Conservation (phyloP, 2,888 invertebrate species). For the Plagiodera versicolora region DNA sequence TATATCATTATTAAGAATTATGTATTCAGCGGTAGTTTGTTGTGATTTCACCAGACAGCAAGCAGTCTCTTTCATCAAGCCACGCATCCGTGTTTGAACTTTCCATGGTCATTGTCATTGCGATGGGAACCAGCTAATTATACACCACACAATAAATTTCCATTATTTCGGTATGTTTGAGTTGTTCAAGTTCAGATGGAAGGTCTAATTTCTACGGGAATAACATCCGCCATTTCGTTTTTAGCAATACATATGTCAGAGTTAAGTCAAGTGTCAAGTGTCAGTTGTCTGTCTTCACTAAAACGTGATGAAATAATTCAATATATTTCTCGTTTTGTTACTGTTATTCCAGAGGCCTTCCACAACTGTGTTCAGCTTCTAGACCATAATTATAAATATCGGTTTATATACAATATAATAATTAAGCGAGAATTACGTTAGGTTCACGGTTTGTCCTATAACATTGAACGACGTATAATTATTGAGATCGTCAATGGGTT, state of each 20-base stretch:
- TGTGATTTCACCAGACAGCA: conserved; percentile 1
- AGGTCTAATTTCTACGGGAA: no score
- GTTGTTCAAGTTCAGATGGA: background rate
- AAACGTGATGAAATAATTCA: no score
- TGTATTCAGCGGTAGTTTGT: conserved; percentile 1
- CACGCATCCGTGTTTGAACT: conserved; percentile 21
- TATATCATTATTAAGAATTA: conserved; percentile 2
- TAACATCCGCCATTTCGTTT: no score
- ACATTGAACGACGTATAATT: background rate
- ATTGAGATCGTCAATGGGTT: background rate
- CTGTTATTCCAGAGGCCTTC: no score
- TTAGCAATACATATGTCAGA: no score
- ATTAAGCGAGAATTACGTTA: background rate
- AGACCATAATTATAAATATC: background rate
- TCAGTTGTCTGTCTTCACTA: no score
- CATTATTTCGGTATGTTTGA: background rate
- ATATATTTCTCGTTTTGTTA: no score
- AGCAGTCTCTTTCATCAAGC: conserved; percentile 1
- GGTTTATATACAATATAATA: background rate
- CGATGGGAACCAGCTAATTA: background rate
- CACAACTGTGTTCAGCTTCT: no score
- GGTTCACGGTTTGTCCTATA: background rate
- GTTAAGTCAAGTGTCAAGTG: no score
- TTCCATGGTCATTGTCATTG: conserved; percentile 16
- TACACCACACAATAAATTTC: background rate